Evolutionary conservation across 2,113 vertebrate genomes (phyloP), one percentile per base, ranked within the genome.

Genomic region (Hippocampus abdominalis): DNA sequence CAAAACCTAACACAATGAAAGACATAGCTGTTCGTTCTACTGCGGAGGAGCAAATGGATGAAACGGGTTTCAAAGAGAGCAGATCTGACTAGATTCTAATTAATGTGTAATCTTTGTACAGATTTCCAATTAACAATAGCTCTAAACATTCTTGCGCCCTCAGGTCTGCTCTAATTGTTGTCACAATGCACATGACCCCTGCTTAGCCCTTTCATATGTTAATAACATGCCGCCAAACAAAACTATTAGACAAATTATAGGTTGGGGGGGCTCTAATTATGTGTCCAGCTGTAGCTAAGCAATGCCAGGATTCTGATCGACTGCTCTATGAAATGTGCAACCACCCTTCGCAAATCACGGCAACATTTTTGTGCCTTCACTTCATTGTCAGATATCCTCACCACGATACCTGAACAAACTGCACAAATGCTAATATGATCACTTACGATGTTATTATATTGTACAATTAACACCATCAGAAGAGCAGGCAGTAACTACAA

Each of bases 221-320:
- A 92, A 93, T 92, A 89, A 89, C 89, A 90, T 84, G 85, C 87
- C 78, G 86, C 84, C 86, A 90, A 90, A 87, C 89, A 87, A 93
- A 92, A 92, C 90, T 91, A 93, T 91, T 91, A 93, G 82, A 80
- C 89, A 92, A 92, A 93, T 91, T 91, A 92, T 91, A 91, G 89
- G 89, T 90, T 90, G 86, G 81, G 86, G 83, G 79, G 77, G 76
- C 88, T 90, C 88, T 91, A 90, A 92, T 91, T 90, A 90, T 87
- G 79, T 82, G 84, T 87, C 90, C 90, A 90, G 87, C 89, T 90
- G 90, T 87, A 92, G 78, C 79, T 77, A 79, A 85, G 72, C 81
- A 87, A 84, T 85, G 83, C 85, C 84, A 88, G 84, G 81, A 83
- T 86, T 64, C 80, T 82, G 73, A 70, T 79, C 62, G 61, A 73